phyloP scores from a whole-genome alignment of 2,113 vertebrate species.

The Procapra przewalskii region DNA sequence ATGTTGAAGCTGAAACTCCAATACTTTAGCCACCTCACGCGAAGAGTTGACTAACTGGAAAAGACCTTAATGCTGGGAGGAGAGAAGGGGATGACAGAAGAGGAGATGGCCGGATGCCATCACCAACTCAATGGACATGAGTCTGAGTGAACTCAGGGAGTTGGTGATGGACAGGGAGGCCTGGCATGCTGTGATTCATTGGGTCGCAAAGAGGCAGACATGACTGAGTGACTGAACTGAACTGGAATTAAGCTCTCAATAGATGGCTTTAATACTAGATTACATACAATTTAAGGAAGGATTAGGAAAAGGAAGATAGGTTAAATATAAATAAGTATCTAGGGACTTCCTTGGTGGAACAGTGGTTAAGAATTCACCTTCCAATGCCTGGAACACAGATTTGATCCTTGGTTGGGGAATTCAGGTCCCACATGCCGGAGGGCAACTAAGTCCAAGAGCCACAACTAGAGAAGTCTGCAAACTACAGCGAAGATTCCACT shows the following conservation, averaged over 20 bases:
- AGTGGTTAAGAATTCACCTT: background rate
- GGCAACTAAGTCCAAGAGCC: background rate
- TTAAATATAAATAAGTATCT: background rate
- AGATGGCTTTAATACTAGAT: background rate
- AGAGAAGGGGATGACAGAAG: too few species aligned
- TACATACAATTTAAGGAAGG: background rate
- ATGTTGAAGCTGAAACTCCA: too few species aligned
- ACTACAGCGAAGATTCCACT: background rate
- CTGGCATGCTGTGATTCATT: too few species aligned
- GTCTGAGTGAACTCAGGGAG: too few species aligned
- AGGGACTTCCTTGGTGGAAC: background rate
- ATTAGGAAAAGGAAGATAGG: background rate
- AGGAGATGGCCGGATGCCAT: too few species aligned
- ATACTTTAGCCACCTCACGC: too few species aligned
- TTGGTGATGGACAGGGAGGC: too few species aligned
- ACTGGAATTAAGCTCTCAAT: background rate
- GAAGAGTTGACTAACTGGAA: too few species aligned
- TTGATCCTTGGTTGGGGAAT: background rate
- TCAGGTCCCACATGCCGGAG: background rate
- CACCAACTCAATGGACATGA: too few species aligned
- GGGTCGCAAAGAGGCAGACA: too few species aligned
- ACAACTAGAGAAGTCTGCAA: background rate
- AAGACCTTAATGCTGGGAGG: too few species aligned
- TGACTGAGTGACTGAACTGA: too few species aligned
- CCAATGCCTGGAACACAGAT: background rate